Conservation (phyloP, 1,140 invertebrate species). For the Odontomachus brunneus region DNA sequence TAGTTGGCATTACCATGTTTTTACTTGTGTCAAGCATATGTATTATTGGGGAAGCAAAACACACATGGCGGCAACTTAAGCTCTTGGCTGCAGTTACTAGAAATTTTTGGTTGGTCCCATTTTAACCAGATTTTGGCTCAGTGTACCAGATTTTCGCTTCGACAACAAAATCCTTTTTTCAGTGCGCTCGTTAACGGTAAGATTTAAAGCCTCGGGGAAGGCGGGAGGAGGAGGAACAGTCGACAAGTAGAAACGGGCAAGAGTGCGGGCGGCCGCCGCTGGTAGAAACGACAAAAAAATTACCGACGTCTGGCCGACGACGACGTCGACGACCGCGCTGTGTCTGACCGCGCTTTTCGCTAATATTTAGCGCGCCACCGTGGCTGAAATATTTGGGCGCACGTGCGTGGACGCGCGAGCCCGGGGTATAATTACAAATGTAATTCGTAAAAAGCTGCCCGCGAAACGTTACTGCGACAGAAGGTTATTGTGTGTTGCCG, state of each 20-base stretch:
- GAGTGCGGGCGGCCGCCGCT: neutral
- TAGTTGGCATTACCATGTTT: too few relatives aligned
- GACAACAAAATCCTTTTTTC: too few relatives aligned
- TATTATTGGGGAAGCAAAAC: too few relatives aligned
- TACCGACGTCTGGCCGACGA: constrained; percentile 42
- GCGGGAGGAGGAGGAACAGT: neutral
- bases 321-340: constrained; percentile 1
- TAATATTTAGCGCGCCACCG: constrained; percentile 48
- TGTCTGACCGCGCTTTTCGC: constrained; percentile 61
- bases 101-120: too few relatives aligned
- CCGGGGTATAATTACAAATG: constrained; percentile 74
- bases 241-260: neutral
- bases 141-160: too few relatives aligned
- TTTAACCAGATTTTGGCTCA: too few relatives aligned
- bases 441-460: constrained; percentile 75
- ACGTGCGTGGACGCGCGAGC: constrained; percentile 13
- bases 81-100: too few relatives aligned
- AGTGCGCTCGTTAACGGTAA: neutral
- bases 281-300: constrained; percentile 63
- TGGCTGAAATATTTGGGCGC: constrained; percentile 61
- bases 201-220: neutral
- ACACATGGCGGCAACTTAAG: too few relatives aligned
- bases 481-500: constrained; percentile 56
- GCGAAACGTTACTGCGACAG: constrained; percentile 12
- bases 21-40: too few relatives aligned